A percentile compares a stretch with the other conserved stretches of the same genome.
Evolutionary conservation across 1,140 invertebrate genomes (phyloP).

Genomic region (Caenorhabditis briggsae): DNA sequence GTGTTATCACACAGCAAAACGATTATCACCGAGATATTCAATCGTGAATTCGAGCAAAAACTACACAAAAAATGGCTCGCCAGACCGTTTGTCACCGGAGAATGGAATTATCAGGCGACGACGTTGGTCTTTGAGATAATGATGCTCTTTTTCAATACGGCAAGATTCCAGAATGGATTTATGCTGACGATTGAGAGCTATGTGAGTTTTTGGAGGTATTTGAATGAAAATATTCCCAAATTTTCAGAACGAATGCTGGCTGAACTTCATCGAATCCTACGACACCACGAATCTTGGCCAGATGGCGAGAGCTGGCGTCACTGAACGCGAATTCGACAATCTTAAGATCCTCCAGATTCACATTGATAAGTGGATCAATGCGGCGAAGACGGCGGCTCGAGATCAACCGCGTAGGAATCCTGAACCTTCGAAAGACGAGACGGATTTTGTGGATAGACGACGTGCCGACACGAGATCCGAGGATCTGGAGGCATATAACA

Average conservation of each 20-base stretch:
- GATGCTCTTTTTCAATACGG: background rate
- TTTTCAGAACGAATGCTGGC: background rate
- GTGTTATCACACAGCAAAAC: background rate
- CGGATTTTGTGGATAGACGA: background rate
- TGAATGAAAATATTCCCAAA: background rate
- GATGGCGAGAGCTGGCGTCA: background rate
- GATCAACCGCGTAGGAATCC: background rate
- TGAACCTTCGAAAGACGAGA: background rate
- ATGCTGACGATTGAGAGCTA: background rate
- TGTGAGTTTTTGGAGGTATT: background rate
- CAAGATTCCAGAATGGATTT: background rate
- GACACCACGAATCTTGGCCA: background rate
- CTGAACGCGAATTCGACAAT: background rate
- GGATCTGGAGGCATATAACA: no score
- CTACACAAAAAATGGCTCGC: background rate
- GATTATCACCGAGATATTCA: background rate
- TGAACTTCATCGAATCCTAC: background rate
- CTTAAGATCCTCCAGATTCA: background rate
- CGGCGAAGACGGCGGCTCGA: background rate
- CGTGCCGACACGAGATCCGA: background rate
- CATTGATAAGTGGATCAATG: slow-evolving; percentile 7
- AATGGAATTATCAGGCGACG: background rate
- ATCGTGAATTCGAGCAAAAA: background rate
- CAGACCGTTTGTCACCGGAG: background rate
- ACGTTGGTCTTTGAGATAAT: background rate